Percentiles rank a stretch among this genome's conserved stretches.
Evolutionary conservation across 2,888 invertebrate genomes (phyloP).

Genomic region (Cordilura impudica): DNA sequence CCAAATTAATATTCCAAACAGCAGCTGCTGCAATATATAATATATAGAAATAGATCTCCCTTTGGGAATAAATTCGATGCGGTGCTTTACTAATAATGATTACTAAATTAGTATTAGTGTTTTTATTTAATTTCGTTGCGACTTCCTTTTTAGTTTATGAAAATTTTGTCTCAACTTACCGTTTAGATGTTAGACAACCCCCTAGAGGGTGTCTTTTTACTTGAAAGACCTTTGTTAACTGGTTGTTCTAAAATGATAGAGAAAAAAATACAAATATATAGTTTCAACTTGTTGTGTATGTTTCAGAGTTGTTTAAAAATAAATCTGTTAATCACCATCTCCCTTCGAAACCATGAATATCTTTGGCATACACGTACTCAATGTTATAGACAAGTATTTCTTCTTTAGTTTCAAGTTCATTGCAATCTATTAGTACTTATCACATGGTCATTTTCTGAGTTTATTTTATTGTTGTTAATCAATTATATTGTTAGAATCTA

Average conservation of each 20-base stretch:
- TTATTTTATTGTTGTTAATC: neutral
- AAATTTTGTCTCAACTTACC: conserved; percentile 33
- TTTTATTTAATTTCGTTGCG: too few relatives aligned
- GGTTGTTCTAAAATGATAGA: conserved; percentile 41
- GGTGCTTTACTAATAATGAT: conserved; percentile 26
- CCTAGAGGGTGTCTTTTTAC: conserved; percentile 43
- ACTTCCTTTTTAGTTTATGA: neutral
- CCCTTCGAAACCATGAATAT: neutral
- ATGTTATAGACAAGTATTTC: neutral
- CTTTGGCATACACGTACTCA: neutral
- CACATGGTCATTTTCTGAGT: neutral
- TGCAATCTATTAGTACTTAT: conserved; percentile 21
- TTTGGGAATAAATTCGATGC: conserved; percentile 32
- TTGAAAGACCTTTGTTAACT: conserved; percentile 54
- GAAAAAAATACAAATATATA: neutral
- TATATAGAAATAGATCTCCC: conserved; percentile 7
- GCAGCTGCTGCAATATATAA: conserved; percentile 30
- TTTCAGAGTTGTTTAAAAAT: too few relatives aligned
- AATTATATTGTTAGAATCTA: neutral
- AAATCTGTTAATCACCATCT: too few relatives aligned
- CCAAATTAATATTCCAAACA: conserved; percentile 21
- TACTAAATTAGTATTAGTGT: neutral
- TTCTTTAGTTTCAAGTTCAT: conserved; percentile 52
- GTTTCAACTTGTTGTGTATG: too few relatives aligned
- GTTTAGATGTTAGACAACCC: conserved; percentile 44